phyloP scores from a whole-genome alignment of 2,888 invertebrate genomes.

The Coelinius sp. region DNA sequence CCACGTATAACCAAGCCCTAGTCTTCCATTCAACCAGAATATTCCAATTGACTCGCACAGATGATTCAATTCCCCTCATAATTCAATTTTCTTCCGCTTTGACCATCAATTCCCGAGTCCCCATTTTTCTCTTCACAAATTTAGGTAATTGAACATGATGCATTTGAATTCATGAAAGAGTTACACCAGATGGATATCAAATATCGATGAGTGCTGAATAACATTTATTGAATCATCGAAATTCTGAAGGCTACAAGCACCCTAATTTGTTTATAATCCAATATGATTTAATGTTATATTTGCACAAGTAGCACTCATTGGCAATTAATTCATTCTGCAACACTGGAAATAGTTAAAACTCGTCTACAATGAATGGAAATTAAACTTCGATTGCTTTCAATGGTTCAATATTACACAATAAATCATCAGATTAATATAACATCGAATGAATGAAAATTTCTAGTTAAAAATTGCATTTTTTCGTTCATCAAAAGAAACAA shows the following conservation, averaged over 20 bases:
- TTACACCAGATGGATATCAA: slow-evolving; percentile 41
- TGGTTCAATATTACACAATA: slow-evolving; percentile 1
- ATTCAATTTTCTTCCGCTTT: not conserved
- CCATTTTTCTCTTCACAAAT: too few species aligned
- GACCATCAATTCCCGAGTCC: not conserved
- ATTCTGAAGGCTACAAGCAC: not conserved
- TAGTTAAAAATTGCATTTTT: too few species aligned
- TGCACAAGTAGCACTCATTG: not conserved
- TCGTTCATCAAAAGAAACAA: not conserved
- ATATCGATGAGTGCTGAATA: slow-evolving; percentile 41
- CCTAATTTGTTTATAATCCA: slow-evolving; percentile 20
- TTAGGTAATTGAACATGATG: too few species aligned
- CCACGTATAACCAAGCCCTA: too few species aligned
- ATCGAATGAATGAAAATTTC: not conserved
- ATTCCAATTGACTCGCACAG: not conserved
- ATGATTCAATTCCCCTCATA: not conserved
- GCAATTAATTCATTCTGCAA: not conserved
- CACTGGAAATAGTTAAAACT: not conserved
- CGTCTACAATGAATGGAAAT: not conserved
- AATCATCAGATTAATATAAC: not conserved
- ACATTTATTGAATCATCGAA: not conserved
- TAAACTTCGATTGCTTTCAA: not conserved
- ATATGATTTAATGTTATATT: not conserved
- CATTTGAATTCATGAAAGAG: slow-evolving; percentile 15
- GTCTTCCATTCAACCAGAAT: not conserved